Percentiles rank a stretch among this genome's conserved stretches.
Conservation (phyloP, 2,113 vertebrate genomes). For the Sarotherodon lohbergeri region DNA sequence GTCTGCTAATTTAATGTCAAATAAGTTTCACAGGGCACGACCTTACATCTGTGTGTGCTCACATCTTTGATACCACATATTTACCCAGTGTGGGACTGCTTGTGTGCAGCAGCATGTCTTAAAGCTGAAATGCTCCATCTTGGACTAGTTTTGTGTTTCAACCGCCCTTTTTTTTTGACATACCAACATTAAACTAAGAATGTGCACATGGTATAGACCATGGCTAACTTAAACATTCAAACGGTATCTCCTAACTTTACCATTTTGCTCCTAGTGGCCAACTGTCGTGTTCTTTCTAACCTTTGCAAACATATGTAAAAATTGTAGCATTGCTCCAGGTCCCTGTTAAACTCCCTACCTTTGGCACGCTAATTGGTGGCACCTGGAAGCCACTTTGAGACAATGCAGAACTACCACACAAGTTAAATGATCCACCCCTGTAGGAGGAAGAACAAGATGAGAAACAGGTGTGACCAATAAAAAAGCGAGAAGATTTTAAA, state of each 20-base stretch:
- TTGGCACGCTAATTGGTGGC: neutral
- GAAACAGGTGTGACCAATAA: neutral
- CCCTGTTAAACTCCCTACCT: neutral
- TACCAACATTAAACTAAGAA: neutral
- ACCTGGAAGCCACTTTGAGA: neutral
- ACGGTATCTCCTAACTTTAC: neutral
- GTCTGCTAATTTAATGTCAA: neutral
- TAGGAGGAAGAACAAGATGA: neutral
- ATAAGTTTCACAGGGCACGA: neutral
- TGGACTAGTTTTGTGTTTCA: neutral
- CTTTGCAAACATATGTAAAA: neutral
- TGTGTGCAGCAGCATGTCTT: neutral
- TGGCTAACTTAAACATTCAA: neutral
- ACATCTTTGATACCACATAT: neutral
- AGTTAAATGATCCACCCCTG: neutral
- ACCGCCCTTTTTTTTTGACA: neutral
- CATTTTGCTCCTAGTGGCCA: neutral
- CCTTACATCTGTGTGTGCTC: neutral
- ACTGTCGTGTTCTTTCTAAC: neutral
- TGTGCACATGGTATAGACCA: neutral
- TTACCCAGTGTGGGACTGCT: neutral
- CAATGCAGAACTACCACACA: neutral
- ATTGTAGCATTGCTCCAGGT: neutral
- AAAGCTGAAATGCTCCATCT: neutral
- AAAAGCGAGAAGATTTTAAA: neutral